Evolutionary conservation across 2,888 invertebrate genomes (phyloP).

Genomic region (Osedax frankpressi): DNA sequence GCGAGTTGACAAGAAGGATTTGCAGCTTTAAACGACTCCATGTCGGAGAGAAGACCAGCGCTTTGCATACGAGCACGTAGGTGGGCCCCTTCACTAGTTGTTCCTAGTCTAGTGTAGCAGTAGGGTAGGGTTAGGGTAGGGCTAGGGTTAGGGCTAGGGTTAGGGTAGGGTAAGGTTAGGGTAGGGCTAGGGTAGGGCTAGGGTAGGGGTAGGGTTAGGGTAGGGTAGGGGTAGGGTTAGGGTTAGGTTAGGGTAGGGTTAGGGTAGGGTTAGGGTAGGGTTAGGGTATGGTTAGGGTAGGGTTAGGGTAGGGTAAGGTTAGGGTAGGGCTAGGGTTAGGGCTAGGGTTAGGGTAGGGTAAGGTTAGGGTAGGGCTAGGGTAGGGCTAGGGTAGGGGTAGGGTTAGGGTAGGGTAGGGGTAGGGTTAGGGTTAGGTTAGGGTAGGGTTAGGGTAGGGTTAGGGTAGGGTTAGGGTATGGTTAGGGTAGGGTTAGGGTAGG

Average conservation of each 20-base stretch:
- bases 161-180: neutral
- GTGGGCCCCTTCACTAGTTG: conserved; percentile 68
- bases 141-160: neutral
- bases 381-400: neutral
- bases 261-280: neutral
- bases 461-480: no score
- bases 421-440: no score
- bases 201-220: neutral
- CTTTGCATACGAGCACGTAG: conserved; percentile 85
- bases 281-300: neutral
- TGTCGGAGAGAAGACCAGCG: conserved; percentile 82
- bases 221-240: neutral
- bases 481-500: no score
- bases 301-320: neutral
- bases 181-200: neutral
- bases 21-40: conserved; percentile 96
- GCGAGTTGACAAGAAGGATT: conserved; percentile 80
- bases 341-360: neutral
- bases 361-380: neutral
- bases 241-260: neutral
- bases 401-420: no score
- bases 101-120: conserved; percentile 55
- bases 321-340: neutral
- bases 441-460: no score
- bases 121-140: neutral